Evolutionary conservation across 2,797 vertebrate species (phyloP).

Genomic region (Pristis pectinata): DNA sequence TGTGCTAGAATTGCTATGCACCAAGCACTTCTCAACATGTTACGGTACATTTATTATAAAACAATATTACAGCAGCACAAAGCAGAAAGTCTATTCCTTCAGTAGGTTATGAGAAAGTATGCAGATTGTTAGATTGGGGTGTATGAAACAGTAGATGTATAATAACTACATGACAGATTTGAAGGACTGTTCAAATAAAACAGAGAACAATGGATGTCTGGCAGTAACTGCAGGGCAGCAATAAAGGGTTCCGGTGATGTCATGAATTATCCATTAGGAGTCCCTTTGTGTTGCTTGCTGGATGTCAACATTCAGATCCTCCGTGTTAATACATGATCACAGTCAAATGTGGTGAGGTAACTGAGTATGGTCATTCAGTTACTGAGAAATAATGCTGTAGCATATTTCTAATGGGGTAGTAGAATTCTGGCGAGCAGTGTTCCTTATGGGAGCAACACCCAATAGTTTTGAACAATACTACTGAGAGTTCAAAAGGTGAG

Average conservation of each 20-base stretch:
- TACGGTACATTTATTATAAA: conserved; percentile 29
- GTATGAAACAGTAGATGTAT: conserved; percentile 23
- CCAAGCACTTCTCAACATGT: not conserved
- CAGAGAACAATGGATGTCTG: conserved; percentile 13
- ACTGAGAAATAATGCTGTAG: not conserved
- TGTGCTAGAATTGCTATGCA: not conserved
- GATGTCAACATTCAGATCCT: not conserved
- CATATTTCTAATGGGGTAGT: not conserved
- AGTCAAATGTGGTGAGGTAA: conserved; percentile 8
- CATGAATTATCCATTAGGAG: not conserved
- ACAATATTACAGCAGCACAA: conserved; percentile 29
- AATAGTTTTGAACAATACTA: not conserved
- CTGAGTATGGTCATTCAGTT: not conserved
- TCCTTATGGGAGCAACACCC: not conserved
- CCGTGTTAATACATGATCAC: not conserved
- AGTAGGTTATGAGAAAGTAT: conserved; percentile 21
- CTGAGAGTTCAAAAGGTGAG: not conserved
- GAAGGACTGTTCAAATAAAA: conserved; percentile 17
- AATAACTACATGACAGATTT: not conserved
- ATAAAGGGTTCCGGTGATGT: conserved; percentile 2
- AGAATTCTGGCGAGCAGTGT: not conserved
- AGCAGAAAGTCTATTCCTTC: conserved; percentile 16
- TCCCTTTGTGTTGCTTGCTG: not conserved
- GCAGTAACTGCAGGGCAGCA: not conserved
- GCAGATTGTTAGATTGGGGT: conserved; percentile 30